Percentiles rank a stretch among this genome's conserved stretches.
These are phyloP conservation scores for Sebastolobus altivelis DNA, from an alignment of 2,797 vertebrate genomes.

Conservation along the genomic window DNA sequence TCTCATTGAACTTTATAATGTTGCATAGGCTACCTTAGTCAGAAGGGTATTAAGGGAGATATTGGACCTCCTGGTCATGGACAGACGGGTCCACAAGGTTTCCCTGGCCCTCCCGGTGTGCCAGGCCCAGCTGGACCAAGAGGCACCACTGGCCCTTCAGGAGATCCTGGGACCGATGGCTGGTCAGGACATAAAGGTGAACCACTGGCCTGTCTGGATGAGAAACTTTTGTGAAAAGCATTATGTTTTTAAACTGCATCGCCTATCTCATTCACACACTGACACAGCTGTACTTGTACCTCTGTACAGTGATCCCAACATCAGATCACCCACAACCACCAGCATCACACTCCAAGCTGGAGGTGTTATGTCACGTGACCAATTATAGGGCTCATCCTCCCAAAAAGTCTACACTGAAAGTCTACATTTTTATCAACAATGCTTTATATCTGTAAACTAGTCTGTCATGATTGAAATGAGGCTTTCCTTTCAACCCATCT, in stretches of 20 bases:
- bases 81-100: conserved; percentile 57
- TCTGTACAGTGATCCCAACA: not conserved
- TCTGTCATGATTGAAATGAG: not conserved
- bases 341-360: not conserved
- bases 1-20: conserved; percentile 3
- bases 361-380: not conserved
- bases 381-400: not conserved
- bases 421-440: not conserved
- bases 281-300: not conserved
- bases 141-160: conserved; percentile 53
- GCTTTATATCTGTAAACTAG: not conserved
- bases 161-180: conserved; percentile 63
- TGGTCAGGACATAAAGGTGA: conserved; percentile 71
- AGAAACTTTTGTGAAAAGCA: not conserved
- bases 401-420: not conserved
- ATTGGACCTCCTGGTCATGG: conserved; percentile 62
- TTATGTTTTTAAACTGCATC: not conserved
- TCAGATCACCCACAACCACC: not conserved
- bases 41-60: conserved; percentile 67
- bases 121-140: conserved; percentile 53
- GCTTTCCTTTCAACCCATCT: conserved; percentile 6
- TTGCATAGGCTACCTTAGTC: conserved; percentile 59
- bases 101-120: conserved; percentile 59
- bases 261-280: not conserved
- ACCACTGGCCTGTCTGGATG: not conserved